These are phyloP conservation scores for Meleagris gallopavo DNA, from an alignment of 2,113 vertebrate species.

Conservation along the genomic window DNA sequence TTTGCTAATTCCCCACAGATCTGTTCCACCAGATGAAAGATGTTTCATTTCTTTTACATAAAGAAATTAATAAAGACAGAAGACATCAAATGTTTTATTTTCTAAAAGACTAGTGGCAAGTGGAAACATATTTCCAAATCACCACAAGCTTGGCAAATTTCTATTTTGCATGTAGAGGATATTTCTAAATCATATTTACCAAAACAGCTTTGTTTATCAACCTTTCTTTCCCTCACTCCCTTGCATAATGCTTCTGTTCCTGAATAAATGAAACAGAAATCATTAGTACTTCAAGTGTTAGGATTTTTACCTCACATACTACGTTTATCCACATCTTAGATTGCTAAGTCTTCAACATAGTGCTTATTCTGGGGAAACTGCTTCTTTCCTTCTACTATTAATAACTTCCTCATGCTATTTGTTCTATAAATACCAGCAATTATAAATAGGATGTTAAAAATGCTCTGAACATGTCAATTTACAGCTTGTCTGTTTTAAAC, in stretches of 20 bases:
- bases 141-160: not conserved
- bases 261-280: not conserved
- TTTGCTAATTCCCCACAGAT: not conserved
- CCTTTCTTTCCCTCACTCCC: not conserved
- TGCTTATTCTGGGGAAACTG: not conserved
- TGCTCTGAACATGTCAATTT: not conserved
- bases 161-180: not conserved
- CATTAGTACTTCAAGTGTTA: not conserved
- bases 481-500: not conserved
- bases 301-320: not conserved
- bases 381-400: slow-evolving; percentile 26
- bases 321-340: not conserved
- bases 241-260: not conserved
- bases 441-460: not conserved
- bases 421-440: slow-evolving; percentile 2
- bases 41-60: not conserved
- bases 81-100: not conserved
- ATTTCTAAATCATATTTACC: not conserved
- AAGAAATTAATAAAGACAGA: not conserved
- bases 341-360: not conserved
- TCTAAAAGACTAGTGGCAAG: not conserved
- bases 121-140: not conserved
- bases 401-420: not conserved
- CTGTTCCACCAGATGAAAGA: not conserved
- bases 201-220: not conserved